Conservation (phyloP, 2,113 vertebrate genomes). For the Lontra canadensis region DNA sequence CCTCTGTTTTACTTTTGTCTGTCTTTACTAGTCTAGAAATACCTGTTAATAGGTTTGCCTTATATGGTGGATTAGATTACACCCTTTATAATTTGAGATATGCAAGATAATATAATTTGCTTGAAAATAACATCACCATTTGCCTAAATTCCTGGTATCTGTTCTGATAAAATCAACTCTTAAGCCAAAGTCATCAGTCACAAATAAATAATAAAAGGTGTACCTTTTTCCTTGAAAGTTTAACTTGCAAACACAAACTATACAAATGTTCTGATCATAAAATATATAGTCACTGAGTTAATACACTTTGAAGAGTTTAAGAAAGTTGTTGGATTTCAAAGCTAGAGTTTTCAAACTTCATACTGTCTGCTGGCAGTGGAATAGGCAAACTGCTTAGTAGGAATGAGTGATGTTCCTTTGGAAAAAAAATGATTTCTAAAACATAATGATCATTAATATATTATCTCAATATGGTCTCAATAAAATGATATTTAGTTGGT, state of each 20-base stretch:
- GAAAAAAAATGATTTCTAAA: background rate
- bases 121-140: background rate
- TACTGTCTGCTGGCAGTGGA: background rate
- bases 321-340: background rate
- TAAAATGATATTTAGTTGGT: background rate
- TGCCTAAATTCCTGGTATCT: background rate
- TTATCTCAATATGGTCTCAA: background rate
- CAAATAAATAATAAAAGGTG: background rate
- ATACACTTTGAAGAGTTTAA: background rate
- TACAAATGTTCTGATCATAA: background rate
- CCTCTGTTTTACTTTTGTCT: background rate
- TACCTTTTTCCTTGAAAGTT: background rate
- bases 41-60: background rate
- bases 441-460: background rate
- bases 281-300: background rate
- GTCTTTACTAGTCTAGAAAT: background rate
- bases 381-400: background rate
- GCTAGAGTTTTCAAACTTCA: background rate
- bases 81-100: background rate
- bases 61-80: too few relatives aligned
- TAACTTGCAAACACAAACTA: background rate
- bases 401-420: background rate
- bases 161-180: background rate
- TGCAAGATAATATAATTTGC: background rate
- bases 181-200: background rate